Conservation (phyloP, 2,113 vertebrate species). For the Octodon degus region DNA sequence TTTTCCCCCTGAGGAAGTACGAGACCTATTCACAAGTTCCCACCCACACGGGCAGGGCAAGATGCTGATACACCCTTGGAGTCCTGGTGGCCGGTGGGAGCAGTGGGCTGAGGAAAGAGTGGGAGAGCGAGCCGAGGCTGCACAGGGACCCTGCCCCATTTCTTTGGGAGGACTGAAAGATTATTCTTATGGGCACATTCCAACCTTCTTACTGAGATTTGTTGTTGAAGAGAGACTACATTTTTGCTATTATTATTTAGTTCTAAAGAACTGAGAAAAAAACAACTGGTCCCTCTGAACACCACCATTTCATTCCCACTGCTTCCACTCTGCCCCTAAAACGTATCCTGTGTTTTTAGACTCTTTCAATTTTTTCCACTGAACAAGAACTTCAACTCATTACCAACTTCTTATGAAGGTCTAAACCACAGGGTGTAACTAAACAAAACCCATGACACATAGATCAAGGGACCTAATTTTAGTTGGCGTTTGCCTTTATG, state of each 20-base stretch:
- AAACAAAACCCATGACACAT: constrained; percentile 7
- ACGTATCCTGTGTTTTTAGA: not conserved
- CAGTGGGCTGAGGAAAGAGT: no score
- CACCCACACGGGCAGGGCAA: not conserved
- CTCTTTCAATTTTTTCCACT: not conserved
- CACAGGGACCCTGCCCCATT: not conserved
- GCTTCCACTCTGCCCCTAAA: not conserved
- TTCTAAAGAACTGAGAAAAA: constrained; percentile 16
- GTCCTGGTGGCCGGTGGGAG: not conserved
- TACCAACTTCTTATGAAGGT: constrained; percentile 19
- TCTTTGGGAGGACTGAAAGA: not conserved
- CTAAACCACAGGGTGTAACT: constrained; percentile 17
- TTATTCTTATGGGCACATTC: not conserved
- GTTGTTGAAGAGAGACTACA: not conserved
- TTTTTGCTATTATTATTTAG: not conserved
- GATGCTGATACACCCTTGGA: not conserved
- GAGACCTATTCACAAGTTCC: not conserved
- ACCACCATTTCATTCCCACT: not conserved
- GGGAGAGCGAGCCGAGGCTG: not conserved
- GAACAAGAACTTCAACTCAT: constrained; percentile 37
- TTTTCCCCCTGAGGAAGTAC: not conserved
- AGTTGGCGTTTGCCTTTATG: not conserved
- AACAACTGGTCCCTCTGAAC: not conserved
- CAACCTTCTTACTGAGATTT: not conserved
- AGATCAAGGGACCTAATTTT: not conserved